phyloP scores from a whole-genome alignment of 2,113 vertebrate genomes.

The Melanerpes aurifrons region DNA sequence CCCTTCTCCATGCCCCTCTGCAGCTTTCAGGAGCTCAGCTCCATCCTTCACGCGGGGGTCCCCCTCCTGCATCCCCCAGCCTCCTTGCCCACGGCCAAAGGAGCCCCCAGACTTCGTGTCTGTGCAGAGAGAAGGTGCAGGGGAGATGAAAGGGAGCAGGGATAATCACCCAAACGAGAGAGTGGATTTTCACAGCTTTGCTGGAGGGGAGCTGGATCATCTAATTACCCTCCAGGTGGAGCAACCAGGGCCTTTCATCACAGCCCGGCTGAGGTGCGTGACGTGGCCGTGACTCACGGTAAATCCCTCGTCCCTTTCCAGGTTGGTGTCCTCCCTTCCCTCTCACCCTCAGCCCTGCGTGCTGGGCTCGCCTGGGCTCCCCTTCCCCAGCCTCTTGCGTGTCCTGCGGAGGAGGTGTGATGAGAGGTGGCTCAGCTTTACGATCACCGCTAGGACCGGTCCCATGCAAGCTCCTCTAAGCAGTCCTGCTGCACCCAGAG shows the following conservation, averaged over 20 bases:
- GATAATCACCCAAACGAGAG: neutral
- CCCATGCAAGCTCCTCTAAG: neutral
- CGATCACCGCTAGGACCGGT: neutral
- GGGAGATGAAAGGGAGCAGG: neutral
- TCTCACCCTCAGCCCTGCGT: rapidly evolving
- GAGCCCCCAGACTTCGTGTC: neutral
- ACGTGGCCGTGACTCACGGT: neutral
- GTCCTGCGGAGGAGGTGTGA: neutral
- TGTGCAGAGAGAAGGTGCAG: neutral
- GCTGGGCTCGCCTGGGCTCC: neutral
- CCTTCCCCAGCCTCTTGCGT: rapidly evolving
- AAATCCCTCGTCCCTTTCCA: neutral
- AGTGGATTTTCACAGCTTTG: neutral
- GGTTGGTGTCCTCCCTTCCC: neutral
- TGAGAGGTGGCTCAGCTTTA: neutral
- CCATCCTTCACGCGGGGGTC: rapidly evolving
- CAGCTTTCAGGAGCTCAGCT: rapidly evolving
- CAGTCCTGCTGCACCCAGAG: neutral
- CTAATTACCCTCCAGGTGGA: constrained; percentile 34
- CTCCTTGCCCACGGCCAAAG: neutral
- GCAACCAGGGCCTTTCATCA: constrained; percentile 36
- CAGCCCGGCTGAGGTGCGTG: neutral
- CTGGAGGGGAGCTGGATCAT: constrained; percentile 7
- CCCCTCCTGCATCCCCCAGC: neutral
- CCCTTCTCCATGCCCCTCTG: rapidly evolving